Base-by-base conservation (phyloP, 2,888 invertebrate species). In the Rugalucina vietnamica region DNA sequence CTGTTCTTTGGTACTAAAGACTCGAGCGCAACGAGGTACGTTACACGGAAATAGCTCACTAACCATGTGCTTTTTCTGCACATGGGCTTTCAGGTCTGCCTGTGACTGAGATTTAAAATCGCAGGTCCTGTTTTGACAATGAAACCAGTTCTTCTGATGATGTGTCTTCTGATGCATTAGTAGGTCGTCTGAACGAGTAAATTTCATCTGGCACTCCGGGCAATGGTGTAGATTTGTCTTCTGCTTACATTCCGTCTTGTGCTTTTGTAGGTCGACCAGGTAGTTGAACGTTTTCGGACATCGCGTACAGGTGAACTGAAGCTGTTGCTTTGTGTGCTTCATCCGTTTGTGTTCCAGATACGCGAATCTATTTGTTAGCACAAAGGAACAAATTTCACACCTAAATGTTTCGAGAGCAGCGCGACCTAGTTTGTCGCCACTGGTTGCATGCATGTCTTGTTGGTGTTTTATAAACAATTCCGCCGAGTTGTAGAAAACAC, bases 361-460 rank as follows among this genome's bases (percentile, higher is more conserved):
- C 0, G 87, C 87, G 57, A 83, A 87, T 29, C 87, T 54, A 57
- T 87, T 87, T 18, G 87, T 87, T 1, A 87, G 70, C 29, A 87
- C 87, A 75, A 87, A 87, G 36, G 78, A 77, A 57, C 87, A 87
- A 14, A 87, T 71, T 43, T 87, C 87, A 70, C 87, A 87, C 0
- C 85, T 77, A 69, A 87, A 87, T 54, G 87, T 85, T 60, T 87
- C 87, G 76, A 87, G 83, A 29, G 81, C 85, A n/a, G 87, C 78
- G 14, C 65, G 49, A 21, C 87, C 85, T 4, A 29, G 32, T 43
- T 71, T 85, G n/a, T 70, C 74, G 21, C 76, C 65, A 4, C 76
- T 72, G 0, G 39, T 49, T 0, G 69, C 37, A 37, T 87, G 87
- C 4, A 39, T 73, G 0, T 32, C 70, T 29, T 87, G 77, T 74